Percentiles rank a stretch among this genome's conserved stretches.
These are phyloP conservation scores for Netelia inedita DNA, from an alignment of 2,888 invertebrate genomes.

Conservation along the genomic window DNA sequence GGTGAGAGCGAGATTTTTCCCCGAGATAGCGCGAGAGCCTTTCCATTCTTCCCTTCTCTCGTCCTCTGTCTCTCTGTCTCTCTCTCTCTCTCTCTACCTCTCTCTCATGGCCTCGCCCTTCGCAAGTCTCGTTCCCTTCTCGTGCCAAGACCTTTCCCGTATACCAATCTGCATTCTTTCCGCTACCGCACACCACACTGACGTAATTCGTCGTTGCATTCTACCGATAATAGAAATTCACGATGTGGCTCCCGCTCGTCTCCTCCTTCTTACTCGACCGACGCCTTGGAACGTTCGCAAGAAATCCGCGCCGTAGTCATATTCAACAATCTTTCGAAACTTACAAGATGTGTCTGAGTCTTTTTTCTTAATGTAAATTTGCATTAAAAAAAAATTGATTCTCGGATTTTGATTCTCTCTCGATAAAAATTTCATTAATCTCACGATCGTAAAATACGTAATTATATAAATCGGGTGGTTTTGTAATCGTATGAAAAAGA, in stretches of 20 bases:
- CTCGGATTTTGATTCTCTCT: too few relatives aligned
- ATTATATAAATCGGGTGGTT: too few relatives aligned
- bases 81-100: constrained; percentile 33
- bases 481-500: too few relatives aligned
- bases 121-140: constrained; percentile 29
- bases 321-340: constrained; percentile 18
- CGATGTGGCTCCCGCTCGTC: constrained; percentile 47
- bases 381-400: too few relatives aligned
- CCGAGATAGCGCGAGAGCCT: constrained; percentile 50
- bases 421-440: too few relatives aligned
- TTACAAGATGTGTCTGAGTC: constrained; percentile 3
- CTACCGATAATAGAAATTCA: constrained; percentile 75
- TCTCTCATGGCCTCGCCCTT: constrained; percentile 24
- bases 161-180: constrained; percentile 75
- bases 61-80: constrained; percentile 41
- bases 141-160: constrained; percentile 50
- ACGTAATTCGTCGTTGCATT: constrained; percentile 73
- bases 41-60: constrained; percentile 44
- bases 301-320: constrained; percentile 23
- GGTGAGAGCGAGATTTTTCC: constrained; percentile 63
- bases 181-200: constrained; percentile 61
- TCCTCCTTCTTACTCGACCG: constrained; percentile 10
- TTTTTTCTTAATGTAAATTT: not conserved
- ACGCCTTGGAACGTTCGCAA: not conserved
- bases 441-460: too few relatives aligned